Evolutionary conservation across 2,113 vertebrate species (phyloP).

Genomic region (Limanda limanda): DNA sequence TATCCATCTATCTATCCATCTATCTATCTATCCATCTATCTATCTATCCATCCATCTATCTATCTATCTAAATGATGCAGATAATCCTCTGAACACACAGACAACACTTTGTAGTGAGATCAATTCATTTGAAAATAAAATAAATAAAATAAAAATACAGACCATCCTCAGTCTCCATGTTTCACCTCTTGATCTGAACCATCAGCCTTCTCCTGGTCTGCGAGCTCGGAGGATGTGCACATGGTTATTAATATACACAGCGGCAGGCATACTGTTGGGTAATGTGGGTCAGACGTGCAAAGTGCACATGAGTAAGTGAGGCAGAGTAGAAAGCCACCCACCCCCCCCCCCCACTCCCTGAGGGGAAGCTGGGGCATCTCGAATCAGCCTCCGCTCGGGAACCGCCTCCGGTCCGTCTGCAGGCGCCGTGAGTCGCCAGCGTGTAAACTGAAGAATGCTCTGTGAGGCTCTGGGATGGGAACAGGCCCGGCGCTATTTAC

Average conservation of each 20-base stretch:
- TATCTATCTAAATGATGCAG: not conserved
- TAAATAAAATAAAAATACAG: not conserved
- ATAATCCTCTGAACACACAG: not conserved
- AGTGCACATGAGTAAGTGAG: slow-evolving; percentile 56
- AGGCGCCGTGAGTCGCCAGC: slow-evolving; percentile 14
- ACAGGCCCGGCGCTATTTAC: no score
- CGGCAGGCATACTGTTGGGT: slow-evolving; percentile 36
- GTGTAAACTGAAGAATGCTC: slow-evolving; percentile 6
- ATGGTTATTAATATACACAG: slow-evolving; percentile 70
- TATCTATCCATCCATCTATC: no score
- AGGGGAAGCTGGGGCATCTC: slow-evolving; percentile 40
- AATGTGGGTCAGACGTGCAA: slow-evolving; percentile 74
- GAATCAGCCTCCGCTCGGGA: slow-evolving; percentile 50
- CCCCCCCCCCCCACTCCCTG: not conserved
- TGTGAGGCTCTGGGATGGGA: not conserved
- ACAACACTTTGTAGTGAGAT: not conserved
- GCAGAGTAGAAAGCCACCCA: slow-evolving; percentile 23
- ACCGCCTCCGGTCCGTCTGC: slow-evolving; percentile 44
- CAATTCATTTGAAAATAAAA: no score
- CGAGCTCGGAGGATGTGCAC: slow-evolving; percentile 47
- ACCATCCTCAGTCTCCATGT: not conserved
- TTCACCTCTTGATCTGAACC: slow-evolving; percentile 48
- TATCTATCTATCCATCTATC: no score
- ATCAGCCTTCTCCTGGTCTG: slow-evolving; percentile 29
- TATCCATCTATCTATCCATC: no score